Conservation (phyloP, 2,113 vertebrate species). For the Xenopus laevis region DNA sequence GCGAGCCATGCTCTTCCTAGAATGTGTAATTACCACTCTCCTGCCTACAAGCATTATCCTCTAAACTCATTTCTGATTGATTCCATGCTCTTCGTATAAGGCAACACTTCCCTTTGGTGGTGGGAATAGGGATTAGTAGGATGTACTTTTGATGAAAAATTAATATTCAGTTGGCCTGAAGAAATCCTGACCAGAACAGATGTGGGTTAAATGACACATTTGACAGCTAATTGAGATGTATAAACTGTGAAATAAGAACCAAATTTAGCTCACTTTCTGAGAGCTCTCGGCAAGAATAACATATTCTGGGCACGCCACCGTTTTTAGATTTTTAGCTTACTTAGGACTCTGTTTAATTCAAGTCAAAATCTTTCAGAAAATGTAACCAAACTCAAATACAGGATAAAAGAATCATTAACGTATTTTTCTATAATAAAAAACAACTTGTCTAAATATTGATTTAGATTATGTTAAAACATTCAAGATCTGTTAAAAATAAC, state of each 20-base stretch:
- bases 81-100: not conserved
- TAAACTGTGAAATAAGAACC: conserved; percentile 6
- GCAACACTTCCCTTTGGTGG: conserved; percentile 1
- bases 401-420: too few species aligned
- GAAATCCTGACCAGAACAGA: conserved; percentile 5
- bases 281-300: not conserved
- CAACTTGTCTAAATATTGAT: too few species aligned
- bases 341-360: not conserved
- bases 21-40: conserved; percentile 1
- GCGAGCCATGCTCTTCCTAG: not conserved
- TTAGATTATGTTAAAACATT: too few species aligned
- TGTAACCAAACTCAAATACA: too few species aligned
- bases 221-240: conserved; percentile 24
- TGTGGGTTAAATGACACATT: conserved; percentile 14
- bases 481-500: too few species aligned
- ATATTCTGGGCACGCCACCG: not conserved
- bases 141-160: conserved; percentile 9
- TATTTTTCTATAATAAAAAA: too few species aligned
- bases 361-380: not conserved
- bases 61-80: not conserved
- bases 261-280: not conserved
- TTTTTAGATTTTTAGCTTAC: not conserved
- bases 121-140: conserved; percentile 1
- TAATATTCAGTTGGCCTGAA: not conserved
- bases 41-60: not conserved